Evolutionary conservation across 2,888 invertebrate genomes (phyloP), one percentile per base, ranked within the genome.

Genomic region (Anarsia innoxiella): DNA sequence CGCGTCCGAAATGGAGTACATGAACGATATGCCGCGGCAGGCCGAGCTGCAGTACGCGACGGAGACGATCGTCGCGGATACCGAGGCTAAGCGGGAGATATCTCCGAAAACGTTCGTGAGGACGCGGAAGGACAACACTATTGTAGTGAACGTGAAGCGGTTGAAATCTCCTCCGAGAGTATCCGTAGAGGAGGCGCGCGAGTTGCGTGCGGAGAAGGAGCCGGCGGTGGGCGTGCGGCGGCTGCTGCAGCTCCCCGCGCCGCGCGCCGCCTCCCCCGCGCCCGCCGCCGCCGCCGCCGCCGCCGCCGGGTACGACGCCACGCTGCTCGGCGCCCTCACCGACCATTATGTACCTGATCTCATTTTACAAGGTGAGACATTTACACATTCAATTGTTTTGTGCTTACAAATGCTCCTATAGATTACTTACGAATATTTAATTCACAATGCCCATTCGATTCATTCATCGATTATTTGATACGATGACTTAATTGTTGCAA

Each of bases 321-420:
- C 90, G 14, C 63, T 91, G 38, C 80, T 91, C 45, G 87, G 90
- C 14, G 89, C 88, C 30, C 72, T 90, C 32, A 87, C 86, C 39
- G 88, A 90, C 58, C 88, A 88, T 56, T 92, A 91, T 66, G 87
- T 91, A 64, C 88, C 92, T 55, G 90, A 91, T 80, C 89, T 93
- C 87, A 89, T 92, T 44, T 82, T 93, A 56, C 94, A 94, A 84
- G 91, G 88, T 78, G 41, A 66, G 49, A 10, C 11, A 11, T n/a
- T n/a, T n/a, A n/a, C n/a, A n/a, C n/a, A n/a, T n/a, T n/a, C n/a
- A n/a, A n/a, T n/a, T n/a, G n/a, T n/a, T n/a, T n/a, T n/a, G n/a
- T n/a, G n/a, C n/a, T n/a, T n/a, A n/a, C n/a, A n/a, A n/a, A n/a
- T n/a, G n/a, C n/a, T n/a, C n/a, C n/a, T n/a, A n/a, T n/a, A n/a